Conservation (phyloP, 1,140 invertebrate species). For the Bombus waltoni region DNA sequence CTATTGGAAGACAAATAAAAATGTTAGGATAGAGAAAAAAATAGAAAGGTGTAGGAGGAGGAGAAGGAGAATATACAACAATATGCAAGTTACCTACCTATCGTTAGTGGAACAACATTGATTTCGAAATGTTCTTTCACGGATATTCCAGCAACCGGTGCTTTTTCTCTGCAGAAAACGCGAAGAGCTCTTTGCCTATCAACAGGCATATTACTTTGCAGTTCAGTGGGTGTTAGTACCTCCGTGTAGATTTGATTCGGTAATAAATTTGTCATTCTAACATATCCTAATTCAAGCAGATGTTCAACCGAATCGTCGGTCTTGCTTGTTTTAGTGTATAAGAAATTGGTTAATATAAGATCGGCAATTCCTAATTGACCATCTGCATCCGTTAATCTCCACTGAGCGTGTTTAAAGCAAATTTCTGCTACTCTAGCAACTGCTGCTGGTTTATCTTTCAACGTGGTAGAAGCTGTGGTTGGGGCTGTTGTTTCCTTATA, state of each 20-base stretch:
- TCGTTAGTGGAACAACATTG: slow-evolving; percentile 96
- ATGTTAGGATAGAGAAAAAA: slow-evolving; percentile 65
- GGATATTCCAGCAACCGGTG: slow-evolving; percentile 97
- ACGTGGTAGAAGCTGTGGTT: slow-evolving; percentile 77
- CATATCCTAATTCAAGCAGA: slow-evolving; percentile 97
- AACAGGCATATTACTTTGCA: slow-evolving; percentile 94
- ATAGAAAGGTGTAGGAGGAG: background rate
- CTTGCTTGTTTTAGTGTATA: slow-evolving; percentile 98
- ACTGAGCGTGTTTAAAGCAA: slow-evolving; percentile 99
- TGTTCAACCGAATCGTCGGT: slow-evolving; percentile 99
- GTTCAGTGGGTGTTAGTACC: slow-evolving; percentile 93
- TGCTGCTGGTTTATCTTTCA: slow-evolving; percentile 87
- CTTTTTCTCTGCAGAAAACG: slow-evolving; percentile 94
- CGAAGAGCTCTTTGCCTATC: slow-evolving; percentile 91
- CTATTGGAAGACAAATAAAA: background rate
- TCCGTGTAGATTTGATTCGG: slow-evolving; percentile 97
- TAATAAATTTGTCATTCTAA: slow-evolving; percentile 96
- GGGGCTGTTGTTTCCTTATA: slow-evolving; percentile 90
- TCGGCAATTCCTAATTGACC: slow-evolving; percentile 98
- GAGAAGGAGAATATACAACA: background rate
- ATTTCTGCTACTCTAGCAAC: slow-evolving; percentile 97
- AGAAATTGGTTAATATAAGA: slow-evolving; percentile 96
- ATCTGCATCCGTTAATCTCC: slow-evolving; percentile 98
- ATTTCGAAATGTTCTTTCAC: slow-evolving; percentile 99
- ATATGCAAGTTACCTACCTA: slow-evolving; percentile 85